phyloP scores from a whole-genome alignment of 2,113 vertebrate species.

The Chiloscyllium plagiosum region DNA sequence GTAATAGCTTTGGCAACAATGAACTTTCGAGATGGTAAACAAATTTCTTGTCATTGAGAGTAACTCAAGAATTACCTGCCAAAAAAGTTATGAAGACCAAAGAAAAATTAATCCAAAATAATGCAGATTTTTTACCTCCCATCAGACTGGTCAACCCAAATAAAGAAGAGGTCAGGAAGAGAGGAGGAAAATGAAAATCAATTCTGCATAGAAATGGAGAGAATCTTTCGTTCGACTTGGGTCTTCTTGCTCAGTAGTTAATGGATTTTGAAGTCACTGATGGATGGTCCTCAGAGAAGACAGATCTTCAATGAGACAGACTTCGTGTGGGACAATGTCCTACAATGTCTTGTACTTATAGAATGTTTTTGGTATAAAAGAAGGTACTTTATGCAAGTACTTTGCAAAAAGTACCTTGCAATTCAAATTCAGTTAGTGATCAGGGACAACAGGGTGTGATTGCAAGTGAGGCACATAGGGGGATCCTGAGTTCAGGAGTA shows the following conservation, averaged over 20 bases:
- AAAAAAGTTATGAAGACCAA: neutral
- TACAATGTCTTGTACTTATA: too few relatives aligned
- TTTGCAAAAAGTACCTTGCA: too few relatives aligned
- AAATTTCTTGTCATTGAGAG: neutral
- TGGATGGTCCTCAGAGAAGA: neutral
- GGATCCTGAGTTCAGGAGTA: too few relatives aligned
- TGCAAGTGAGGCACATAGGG: too few relatives aligned
- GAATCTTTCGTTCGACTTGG: neutral
- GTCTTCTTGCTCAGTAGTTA: neutral
- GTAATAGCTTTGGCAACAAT: neutral
- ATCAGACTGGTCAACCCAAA: neutral
- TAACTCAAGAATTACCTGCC: neutral
- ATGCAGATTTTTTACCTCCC: neutral
- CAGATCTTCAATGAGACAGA: neutral
- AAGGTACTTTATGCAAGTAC: too few relatives aligned
- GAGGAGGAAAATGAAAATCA: neutral
- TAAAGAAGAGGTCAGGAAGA: neutral
- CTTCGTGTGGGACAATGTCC: neutral
- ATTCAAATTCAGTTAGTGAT: too few relatives aligned
- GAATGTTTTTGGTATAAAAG: too few relatives aligned
- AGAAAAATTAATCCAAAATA: neutral
- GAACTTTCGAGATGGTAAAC: neutral
- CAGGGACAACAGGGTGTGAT: too few relatives aligned
- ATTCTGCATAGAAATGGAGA: neutral
- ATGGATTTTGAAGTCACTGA: neutral